Conservation (phyloP, 1,140 invertebrate genomes). For the Trachymyrmex cornetzi region DNA sequence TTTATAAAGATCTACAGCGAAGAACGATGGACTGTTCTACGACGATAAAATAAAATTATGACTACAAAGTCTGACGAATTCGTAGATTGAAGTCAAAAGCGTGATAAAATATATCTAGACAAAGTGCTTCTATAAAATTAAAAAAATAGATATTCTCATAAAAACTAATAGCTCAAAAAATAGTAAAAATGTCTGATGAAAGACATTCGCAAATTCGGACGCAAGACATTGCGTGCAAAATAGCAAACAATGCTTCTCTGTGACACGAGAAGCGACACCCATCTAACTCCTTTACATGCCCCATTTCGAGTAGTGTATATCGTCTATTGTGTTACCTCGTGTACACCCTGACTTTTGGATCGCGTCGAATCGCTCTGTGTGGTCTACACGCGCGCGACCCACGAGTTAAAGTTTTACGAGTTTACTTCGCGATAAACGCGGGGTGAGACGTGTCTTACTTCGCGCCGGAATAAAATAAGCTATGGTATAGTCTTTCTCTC, state of each 20-base stretch:
- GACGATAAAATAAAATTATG: neutral
- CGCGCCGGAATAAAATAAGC: conserved; percentile 32
- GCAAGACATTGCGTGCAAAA: neutral
- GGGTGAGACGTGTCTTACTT: neutral
- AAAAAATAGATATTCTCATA: neutral
- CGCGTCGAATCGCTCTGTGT: conserved; percentile 30
- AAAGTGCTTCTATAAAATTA: neutral
- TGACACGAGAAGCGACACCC: neutral
- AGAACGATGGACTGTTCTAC: neutral
- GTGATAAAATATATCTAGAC: neutral
- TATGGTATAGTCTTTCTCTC: neutral
- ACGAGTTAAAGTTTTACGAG: conserved; percentile 43
- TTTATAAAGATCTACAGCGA: neutral
- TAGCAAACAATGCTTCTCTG: neutral
- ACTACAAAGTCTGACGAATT: neutral
- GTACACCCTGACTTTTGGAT: conserved; percentile 15
- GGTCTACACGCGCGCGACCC: conserved; percentile 31
- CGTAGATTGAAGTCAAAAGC: neutral
- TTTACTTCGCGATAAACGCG: conserved; percentile 29
- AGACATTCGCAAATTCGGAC: neutral
- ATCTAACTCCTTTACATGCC: conserved; percentile 19
- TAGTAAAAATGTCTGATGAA: too few species aligned
- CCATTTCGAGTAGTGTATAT: conserved; percentile 21
- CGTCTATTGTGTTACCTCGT: conserved; percentile 43
- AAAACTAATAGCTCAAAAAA: neutral